A percentile compares a stretch with the other conserved stretches of the same genome.
phyloP scores from a whole-genome alignment of 2,888 invertebrate genomes.

The Phymatocera aterrima region DNA sequence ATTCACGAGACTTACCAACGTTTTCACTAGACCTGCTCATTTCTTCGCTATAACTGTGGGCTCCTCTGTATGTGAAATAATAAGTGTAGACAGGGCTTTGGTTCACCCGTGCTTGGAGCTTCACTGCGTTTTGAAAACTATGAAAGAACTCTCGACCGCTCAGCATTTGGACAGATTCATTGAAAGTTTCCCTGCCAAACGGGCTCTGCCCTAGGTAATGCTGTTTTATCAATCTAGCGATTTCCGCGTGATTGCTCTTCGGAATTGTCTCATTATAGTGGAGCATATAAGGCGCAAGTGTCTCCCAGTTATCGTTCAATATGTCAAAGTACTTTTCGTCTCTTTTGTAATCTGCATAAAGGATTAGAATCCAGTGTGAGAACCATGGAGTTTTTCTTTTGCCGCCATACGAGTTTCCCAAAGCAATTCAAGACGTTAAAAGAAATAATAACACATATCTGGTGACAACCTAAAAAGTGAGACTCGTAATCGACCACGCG shows the following conservation, averaged over 20 bases:
- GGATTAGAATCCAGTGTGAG: neutral
- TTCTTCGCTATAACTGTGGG: slow-evolving; percentile 77
- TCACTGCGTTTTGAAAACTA: slow-evolving; percentile 79
- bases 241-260: slow-evolving; percentile 65
- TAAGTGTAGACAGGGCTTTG: slow-evolving; percentile 81
- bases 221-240: slow-evolving; percentile 77
- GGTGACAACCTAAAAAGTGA: too few relatives aligned
- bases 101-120: slow-evolving; percentile 78
- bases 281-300: neutral
- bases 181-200: slow-evolving; percentile 71
- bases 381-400: neutral
- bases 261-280: slow-evolving; percentile 1
- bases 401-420: neutral
- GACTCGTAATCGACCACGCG: too few relatives aligned
- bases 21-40: slow-evolving; percentile 76
- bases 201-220: slow-evolving; percentile 77
- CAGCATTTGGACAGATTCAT: slow-evolving; percentile 76
- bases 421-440: too few relatives aligned
- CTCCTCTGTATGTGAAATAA: slow-evolving; percentile 79
- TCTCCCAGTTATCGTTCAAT: slow-evolving; percentile 7
- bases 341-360: neutral
- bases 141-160: slow-evolving; percentile 81
- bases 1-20: slow-evolving; percentile 76
- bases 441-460: too few relatives aligned
- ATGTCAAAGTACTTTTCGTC: neutral